Base-by-base conservation (phyloP, 2,888 invertebrate genomes). In the Homarus gammarus region DNA sequence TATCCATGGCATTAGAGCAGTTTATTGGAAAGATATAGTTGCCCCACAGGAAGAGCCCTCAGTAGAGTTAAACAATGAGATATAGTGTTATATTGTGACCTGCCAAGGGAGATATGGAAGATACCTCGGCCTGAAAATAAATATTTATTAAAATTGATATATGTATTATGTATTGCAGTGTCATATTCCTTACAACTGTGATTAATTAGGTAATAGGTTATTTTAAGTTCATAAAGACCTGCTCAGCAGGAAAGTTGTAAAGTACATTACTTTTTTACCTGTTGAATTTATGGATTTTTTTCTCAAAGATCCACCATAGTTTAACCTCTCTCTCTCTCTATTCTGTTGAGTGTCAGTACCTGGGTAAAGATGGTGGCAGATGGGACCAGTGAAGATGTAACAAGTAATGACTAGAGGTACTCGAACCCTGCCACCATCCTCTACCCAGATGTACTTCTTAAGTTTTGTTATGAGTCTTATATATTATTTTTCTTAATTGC, bases 171-270 rank as follows among this genome's bases (percentile, higher is more conserved):
- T 77, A 84, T 51, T 68, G 78, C 88, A 89, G 44, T 77, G 56
- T 72, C 38, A 89, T 89, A 89, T 89, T 89, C 88, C 88, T 89
- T 77, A 49, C 61, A 78, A 40, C 84, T 89, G 88, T 89, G 88
- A 89, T 89, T 38, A 64, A 72, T 75, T 89, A 89, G 88, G 82
- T 73, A 49, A 72, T 88, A 88, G 83, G 51, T 84, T 51, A 72
- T 72, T 44, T 84, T 49, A 64, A 84, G 72, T 73, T 12, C 31
- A 38, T 3, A n/a, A 36, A 73, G 5, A 36, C 84, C 51, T 75
- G 84, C 84, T 38, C 40, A 38, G 84, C 84, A 61, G 84, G 84
- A 61, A 40, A 38, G 22, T 61, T 84, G 84, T 84, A 84, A 84
- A 84, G 84, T 84, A 75, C 44, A 84, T 84, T 84, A 84, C 84